Evolutionary conservation across 2,888 invertebrate genomes (phyloP).

Genomic region (Escarpia spicata): DNA sequence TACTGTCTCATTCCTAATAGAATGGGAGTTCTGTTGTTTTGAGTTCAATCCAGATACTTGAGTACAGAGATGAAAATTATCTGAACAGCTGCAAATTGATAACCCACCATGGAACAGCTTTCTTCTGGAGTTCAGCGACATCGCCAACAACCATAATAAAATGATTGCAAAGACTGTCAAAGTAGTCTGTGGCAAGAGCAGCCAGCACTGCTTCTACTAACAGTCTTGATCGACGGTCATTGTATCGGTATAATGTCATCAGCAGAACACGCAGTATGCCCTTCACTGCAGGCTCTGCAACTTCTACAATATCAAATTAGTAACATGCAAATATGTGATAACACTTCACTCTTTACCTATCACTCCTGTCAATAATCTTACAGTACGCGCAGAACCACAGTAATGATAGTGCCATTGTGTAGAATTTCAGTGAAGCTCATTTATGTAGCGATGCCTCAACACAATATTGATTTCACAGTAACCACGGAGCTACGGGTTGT

Average conservation of each 20-base stretch:
- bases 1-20: too few relatives aligned
- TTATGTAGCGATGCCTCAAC: too few relatives aligned
- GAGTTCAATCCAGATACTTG: too few relatives aligned
- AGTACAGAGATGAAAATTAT: neutral
- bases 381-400: too few relatives aligned
- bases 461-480: too few relatives aligned
- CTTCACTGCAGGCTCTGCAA: conserved; percentile 80
- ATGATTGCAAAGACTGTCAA: conserved; percentile 77
- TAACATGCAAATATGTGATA: neutral
- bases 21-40: too few relatives aligned
- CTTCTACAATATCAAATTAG: conserved; percentile 70
- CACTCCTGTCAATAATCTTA: too few relatives aligned
- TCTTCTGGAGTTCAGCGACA: conserved; percentile 74
- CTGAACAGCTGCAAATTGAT: neutral
- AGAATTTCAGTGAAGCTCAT: too few relatives aligned
- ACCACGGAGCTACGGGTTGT: too few relatives aligned
- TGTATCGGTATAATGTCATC: conserved; percentile 81
- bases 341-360: neutral
- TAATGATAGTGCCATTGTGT: too few relatives aligned
- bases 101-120: conserved; percentile 76
- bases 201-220: conserved; percentile 78
- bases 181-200: conserved; percentile 75
- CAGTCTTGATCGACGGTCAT: conserved; percentile 81
- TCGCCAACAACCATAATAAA: conserved; percentile 75
- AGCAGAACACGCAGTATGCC: conserved; percentile 82